A percentile compares a stretch with the other conserved stretches of the same genome.
Evolutionary conservation across 2,797 vertebrate genomes (phyloP).

Genomic region (Epinephelus coioides): DNA sequence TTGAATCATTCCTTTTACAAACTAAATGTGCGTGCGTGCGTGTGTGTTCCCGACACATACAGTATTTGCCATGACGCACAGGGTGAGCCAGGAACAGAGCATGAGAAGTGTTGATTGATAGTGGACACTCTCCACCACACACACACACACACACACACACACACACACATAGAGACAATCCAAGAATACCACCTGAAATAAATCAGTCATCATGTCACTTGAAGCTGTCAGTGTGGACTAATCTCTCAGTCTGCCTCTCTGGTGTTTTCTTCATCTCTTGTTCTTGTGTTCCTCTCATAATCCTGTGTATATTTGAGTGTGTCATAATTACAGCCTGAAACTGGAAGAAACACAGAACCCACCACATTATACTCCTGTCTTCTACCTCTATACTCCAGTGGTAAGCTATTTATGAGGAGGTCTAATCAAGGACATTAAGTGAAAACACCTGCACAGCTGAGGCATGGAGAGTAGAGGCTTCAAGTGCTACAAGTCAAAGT

Average conservation of each 20-base stretch:
- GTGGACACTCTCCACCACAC: conserved; percentile 24
- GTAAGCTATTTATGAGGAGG: too few relatives aligned
- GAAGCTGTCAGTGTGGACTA: conserved; percentile 74
- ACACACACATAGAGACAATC: conserved; percentile 18
- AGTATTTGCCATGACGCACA: conserved; percentile 50
- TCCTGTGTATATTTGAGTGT: background rate
- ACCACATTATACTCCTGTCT: background rate
- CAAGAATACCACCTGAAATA: conserved; percentile 60
- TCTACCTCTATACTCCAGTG: background rate
- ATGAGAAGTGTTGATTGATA: conserved; percentile 73
- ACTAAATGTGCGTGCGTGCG: background rate
- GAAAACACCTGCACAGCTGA: conserved; percentile 1
- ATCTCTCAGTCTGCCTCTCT: conserved; percentile 49
- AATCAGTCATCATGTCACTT: conserved; percentile 78
- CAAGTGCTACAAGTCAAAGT: background rate
- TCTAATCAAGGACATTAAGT: too few relatives aligned
- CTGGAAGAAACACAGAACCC: background rate
- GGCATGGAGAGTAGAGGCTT: background rate
- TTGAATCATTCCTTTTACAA: conserved; percentile 29
- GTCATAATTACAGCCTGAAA: conserved; percentile 13
- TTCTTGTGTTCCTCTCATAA: conserved; percentile 25
- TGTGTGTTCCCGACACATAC: conserved; percentile 3
- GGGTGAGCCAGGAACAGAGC: conserved; percentile 31
- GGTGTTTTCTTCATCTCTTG: conserved; percentile 47
- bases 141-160: conserved; percentile 31